A percentile compares a stretch with the other conserved stretches of the same genome.
Conservation (phyloP, 2,113 vertebrate genomes). For the Gorsachius goisagi region DNA sequence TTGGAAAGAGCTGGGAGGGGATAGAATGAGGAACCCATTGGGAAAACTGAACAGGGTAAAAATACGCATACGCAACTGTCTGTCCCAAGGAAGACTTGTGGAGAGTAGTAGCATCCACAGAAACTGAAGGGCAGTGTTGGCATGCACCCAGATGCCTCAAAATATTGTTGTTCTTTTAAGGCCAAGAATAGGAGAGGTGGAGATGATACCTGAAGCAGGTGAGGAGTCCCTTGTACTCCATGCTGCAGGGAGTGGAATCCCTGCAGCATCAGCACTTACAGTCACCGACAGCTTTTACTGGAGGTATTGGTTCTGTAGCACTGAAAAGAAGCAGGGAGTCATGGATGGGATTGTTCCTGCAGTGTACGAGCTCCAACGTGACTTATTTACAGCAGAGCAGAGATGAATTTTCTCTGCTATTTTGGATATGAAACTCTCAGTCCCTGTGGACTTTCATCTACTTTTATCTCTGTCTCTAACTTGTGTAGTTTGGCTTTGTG, state of each 20-base stretch:
- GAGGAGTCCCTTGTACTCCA: not conserved
- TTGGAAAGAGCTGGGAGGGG: not conserved
- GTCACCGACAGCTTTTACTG: not conserved
- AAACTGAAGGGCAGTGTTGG: not conserved
- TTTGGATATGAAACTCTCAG: not conserved
- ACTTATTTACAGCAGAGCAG: not conserved
- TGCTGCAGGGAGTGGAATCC: not conserved
- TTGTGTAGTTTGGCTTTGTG: not conserved
- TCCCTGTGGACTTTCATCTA: not conserved
- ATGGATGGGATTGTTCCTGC: not conserved
- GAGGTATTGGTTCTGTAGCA: not conserved
- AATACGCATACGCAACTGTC: not conserved
- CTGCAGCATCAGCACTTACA: not conserved
- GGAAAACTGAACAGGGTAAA: not conserved
- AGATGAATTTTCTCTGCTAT: not conserved
- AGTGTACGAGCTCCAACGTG: not conserved
- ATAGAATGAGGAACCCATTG: not conserved
- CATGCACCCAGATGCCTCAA: not conserved
- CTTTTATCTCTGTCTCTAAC: not conserved
- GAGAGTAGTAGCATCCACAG: not conserved
- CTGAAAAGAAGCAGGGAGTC: not conserved
- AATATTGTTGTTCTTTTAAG: not conserved
- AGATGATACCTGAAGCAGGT: not conserved
- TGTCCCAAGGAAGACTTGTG: not conserved
- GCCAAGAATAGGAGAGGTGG: not conserved